Evolutionary conservation across 2,888 invertebrate species (phyloP), one percentile per base, ranked within the genome.

Genomic region (Leptinotarsa peninsularis): DNA sequence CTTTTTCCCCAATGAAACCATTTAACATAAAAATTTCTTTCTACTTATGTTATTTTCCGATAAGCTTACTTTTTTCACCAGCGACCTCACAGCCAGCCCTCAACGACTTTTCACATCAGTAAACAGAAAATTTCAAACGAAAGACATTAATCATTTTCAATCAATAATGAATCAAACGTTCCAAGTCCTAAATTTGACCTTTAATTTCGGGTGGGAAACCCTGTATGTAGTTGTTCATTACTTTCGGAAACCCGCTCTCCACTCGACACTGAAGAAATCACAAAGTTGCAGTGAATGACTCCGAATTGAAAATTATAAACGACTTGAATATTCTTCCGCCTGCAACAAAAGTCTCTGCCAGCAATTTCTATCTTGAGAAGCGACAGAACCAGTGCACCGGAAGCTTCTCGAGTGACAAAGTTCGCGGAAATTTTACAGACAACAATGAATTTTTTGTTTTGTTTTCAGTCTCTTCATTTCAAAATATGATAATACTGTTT

Each of bases 381-480:
- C 74, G 80, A 76, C 76, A 43, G 63, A 63, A 14, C 63, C 63
- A 63, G 63, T 33, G 63, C 71, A 78, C 79, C 81, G 83, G 83
- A 83, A 83, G 80, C 80, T 71, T 71, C 78, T 74, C 81, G 72
- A 83, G 80, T 79, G 81, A 79, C 81, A 79, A 81, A 83, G 81
- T 82, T 83, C 81, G 79, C 81, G 79, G 80, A 80, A 80, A 81
- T 82, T 81, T 81, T 76, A 74, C 79, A 78, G 79, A 79, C 80
- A 80, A 83, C 82, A 83, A 82, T 82, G 79, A 80, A 77, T 79
- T 81, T 82, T 81, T 80, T 77, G 70, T 76, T 75, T 75, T 77
- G 75, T 78, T 77, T 73, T 67, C 70, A 49, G 74, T 77, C 69
- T 73, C 78, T 79, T 78, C 76, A 76, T 74, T 80, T 75, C 74